Base-by-base conservation (phyloP, 2,888 invertebrate species). In the Campoplex capitator region DNA sequence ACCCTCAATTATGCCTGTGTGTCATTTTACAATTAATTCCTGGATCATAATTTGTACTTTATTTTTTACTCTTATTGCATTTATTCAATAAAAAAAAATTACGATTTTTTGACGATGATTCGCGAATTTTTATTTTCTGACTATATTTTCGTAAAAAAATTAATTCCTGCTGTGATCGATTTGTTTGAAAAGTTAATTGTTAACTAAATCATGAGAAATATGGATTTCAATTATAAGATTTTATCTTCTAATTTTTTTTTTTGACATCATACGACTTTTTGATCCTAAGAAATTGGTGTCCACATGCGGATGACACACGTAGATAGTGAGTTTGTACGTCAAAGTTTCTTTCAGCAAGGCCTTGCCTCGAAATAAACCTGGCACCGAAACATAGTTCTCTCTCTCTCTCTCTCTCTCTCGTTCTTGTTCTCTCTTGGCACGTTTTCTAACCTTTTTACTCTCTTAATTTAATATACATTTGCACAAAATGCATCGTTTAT, bases 301-400 rank as follows among this genome's bases (percentile, higher is more conserved):
- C 65, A 51, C 45, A 51, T 32, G 45, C 65, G 28, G 7, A 56
- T 68, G 84, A 79, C 51, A 75, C 42, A 54, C 68, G 28, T 68
- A 67, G 28, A 23, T 76, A 28, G 48, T 76, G 48, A 67, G 78
- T 56, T 68, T 48, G 70, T 74, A 85, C 84, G 85, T 87, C 87
- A 82, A 87, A 83, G 82, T 77, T 71, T 68, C 83, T 85, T 88
- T 84, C 58, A 73, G 80, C 89, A 88, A 88, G 88, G 88, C 79
- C 89, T 88, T 88, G 76, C 77, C 88, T 85, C 85, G 76, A 89
- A 89, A 88, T 88, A 89, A 88, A 84, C 83, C 87, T 89, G 89
- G 89, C 89, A 89, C 82, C 79, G 56, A 58, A 68, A 67, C 67
- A 67, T 32, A 67, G 67, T 85, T 78, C 83, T 82, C 70, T 77